phyloP scores from a whole-genome alignment of 2,888 invertebrate species.

The Zootermopsis nevadensis region DNA sequence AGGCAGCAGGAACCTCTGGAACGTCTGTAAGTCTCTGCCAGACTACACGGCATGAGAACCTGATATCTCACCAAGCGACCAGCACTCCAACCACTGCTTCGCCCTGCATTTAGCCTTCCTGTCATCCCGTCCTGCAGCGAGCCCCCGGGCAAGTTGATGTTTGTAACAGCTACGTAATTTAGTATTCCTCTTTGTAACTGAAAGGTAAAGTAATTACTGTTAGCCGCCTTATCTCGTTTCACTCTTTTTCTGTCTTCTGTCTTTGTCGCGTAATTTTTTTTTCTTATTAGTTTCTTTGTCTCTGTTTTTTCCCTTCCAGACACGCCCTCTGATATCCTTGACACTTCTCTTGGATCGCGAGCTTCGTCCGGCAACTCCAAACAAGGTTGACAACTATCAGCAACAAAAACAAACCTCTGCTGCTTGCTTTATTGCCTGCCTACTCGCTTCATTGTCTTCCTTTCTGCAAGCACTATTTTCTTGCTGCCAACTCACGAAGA shows the following conservation, averaged over 20 bases:
- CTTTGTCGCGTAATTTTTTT: conserved; percentile 40
- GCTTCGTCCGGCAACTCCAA: conserved; percentile 53
- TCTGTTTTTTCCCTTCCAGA: conserved; percentile 53
- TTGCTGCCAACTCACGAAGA: conserved; percentile 14
- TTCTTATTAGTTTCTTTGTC: conserved; percentile 49
- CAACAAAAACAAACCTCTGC: conserved; percentile 38
- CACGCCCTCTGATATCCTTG: conserved; percentile 54
- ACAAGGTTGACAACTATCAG: conserved; percentile 50
- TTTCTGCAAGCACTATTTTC: conserved; percentile 49
- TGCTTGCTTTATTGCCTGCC: conserved; percentile 13
- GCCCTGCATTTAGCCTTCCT: conserved; percentile 1
- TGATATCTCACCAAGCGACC: background rate
- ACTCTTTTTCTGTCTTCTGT: conserved; percentile 42
- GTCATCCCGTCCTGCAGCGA: background rate
- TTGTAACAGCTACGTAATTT: background rate
- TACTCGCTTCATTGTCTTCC: conserved; percentile 25
- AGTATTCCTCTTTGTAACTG: background rate
- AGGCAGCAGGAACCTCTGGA: too few relatives aligned
- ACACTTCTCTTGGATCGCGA: conserved; percentile 53
- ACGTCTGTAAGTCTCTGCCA: too few relatives aligned
- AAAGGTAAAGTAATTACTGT: conserved; percentile 16
- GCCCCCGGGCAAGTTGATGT: background rate
- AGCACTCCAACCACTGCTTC: background rate
- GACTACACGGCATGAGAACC: too few relatives aligned
- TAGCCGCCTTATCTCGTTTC: conserved; percentile 5